Evolutionary conservation across 2,113 vertebrate species (phyloP).

Genomic region (Pachypanchax playfairii): DNA sequence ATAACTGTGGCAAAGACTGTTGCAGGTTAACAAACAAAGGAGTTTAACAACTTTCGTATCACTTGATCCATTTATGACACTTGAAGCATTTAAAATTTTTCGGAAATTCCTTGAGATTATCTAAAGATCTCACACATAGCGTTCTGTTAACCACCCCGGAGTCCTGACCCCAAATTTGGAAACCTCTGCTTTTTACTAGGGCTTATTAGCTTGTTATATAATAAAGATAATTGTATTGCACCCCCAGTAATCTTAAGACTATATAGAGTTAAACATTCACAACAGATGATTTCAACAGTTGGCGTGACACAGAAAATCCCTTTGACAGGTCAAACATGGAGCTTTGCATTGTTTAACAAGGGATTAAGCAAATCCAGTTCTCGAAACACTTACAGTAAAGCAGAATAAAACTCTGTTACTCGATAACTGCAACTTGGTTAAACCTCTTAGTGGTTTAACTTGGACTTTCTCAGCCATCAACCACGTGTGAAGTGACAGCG

Average conservation of each 20-base stretch:
- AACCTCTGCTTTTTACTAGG: background rate
- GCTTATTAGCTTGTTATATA: background rate
- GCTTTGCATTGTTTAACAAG: background rate
- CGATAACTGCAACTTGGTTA: background rate
- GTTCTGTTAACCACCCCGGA: background rate
- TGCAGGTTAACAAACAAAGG: too few relatives aligned
- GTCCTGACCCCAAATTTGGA: background rate
- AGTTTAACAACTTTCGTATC: too few relatives aligned
- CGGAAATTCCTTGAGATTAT: too few relatives aligned
- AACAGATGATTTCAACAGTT: background rate
- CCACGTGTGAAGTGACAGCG: background rate
- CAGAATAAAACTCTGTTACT: background rate
- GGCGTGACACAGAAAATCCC: background rate
- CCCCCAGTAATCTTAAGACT: background rate
- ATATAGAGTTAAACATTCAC: background rate
- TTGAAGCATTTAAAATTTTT: too few relatives aligned
- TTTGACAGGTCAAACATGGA: background rate
- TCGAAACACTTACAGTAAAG: too few relatives aligned
- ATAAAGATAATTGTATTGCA: background rate
- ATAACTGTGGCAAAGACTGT: too few relatives aligned
- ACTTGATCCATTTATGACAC: too few relatives aligned
- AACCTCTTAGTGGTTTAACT: background rate
- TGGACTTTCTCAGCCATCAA: background rate
- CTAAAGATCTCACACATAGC: too few relatives aligned
- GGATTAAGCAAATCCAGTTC: background rate